These are phyloP conservation scores for Lithodes maja DNA, from an alignment of 2,888 invertebrate species.

Conservation along the genomic window DNA sequence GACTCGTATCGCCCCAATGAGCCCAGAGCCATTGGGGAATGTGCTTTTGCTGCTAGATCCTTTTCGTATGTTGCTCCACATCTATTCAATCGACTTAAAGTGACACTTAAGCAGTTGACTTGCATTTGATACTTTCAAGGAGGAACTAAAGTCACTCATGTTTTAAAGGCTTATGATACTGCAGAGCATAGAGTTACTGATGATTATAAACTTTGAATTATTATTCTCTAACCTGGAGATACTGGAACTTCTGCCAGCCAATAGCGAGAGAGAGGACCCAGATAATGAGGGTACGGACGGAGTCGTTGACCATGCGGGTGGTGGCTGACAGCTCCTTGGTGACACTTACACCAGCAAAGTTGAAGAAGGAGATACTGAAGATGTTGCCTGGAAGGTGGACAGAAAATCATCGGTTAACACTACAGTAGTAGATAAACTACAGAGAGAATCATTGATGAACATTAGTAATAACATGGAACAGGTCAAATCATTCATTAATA, in stretches of 20 bases:
- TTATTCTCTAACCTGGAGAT: conserved; percentile 80
- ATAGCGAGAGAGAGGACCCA: conserved; percentile 88
- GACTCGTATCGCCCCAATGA: too few relatives aligned
- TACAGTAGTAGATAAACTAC: too few relatives aligned
- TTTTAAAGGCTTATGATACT: too few relatives aligned
- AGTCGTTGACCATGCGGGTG: conserved; percentile 91
- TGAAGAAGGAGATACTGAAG: conserved; percentile 93
- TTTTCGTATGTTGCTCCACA: too few relatives aligned
- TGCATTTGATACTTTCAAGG: conserved; percentile 1
- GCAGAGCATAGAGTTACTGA: neutral
- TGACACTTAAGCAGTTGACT: too few relatives aligned
- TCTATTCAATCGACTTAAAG: too few relatives aligned
- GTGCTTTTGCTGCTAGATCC: too few relatives aligned
- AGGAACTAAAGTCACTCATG: neutral
- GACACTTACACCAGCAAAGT: conserved; percentile 92
- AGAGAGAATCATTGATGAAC: too few relatives aligned
- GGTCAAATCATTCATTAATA: too few relatives aligned
- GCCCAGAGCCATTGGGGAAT: too few relatives aligned
- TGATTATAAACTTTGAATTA: neutral
- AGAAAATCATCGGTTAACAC: too few relatives aligned
- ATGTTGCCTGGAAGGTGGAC: conserved; percentile 80
- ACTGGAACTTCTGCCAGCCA: conserved; percentile 87
- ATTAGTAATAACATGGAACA: too few relatives aligned
- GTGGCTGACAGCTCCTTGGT: conserved; percentile 96
- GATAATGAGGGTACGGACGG: conserved; percentile 90